Evolutionary conservation across 2,113 vertebrate species (phyloP).

Genomic region (Zosterops lateralis): DNA sequence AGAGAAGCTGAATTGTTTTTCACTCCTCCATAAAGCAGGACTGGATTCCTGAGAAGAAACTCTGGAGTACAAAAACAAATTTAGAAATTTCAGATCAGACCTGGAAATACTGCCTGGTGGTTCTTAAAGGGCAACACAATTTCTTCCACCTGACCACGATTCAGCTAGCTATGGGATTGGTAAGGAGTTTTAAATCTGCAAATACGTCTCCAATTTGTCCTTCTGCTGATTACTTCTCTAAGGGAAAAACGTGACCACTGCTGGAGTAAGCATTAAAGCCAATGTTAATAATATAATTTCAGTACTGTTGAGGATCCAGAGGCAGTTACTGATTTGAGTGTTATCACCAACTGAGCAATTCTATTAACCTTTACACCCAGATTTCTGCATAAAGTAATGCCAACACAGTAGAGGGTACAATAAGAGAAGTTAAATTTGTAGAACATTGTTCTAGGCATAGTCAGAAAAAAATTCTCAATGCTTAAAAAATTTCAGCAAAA

Average conservation of each 20-base stretch:
- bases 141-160: background rate
- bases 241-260: background rate
- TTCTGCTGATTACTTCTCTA: background rate
- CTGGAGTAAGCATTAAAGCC: background rate
- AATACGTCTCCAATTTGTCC: background rate
- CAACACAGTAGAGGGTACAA: background rate
- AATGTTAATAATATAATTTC: background rate
- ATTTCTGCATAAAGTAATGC: background rate
- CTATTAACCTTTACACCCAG: background rate
- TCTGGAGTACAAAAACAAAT: background rate
- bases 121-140: background rate
- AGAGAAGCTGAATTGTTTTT: background rate
- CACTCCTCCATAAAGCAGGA: background rate
- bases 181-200: background rate
- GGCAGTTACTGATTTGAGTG: background rate
- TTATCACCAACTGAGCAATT: background rate
- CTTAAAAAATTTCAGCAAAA: background rate
- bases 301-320: background rate
- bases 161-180: background rate
- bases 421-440: background rate
- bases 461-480: background rate
- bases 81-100: background rate
- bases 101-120: background rate
- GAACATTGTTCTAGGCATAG: background rate
- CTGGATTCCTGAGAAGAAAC: background rate